phyloP scores from a whole-genome alignment of 2,888 invertebrate genomes.

The Lithophane ornitopus region DNA sequence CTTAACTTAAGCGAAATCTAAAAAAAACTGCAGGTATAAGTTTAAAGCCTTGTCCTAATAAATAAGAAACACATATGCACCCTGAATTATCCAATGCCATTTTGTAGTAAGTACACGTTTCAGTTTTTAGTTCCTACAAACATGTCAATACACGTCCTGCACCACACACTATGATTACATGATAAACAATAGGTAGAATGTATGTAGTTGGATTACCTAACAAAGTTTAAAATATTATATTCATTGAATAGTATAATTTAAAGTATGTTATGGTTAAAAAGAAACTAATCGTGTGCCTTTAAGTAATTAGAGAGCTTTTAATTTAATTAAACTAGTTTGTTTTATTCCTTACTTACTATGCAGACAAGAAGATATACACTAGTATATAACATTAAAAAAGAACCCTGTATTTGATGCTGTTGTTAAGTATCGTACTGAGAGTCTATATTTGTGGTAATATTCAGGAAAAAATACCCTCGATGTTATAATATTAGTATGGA shows the following conservation, averaged over 20 bases:
- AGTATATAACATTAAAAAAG: neutral
- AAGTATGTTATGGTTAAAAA: neutral
- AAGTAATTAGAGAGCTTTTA: neutral
- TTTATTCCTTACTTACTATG: neutral
- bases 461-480: no score
- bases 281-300: neutral
- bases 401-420: no score
- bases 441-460: no score
- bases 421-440: no score
- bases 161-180: conserved; percentile 29
- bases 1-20: neutral
- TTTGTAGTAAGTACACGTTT: conserved; percentile 29
- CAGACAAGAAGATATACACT: neutral
- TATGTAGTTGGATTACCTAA: neutral
- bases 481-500: no score
- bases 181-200: neutral
- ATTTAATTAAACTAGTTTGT: neutral
- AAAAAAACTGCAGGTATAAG: neutral
- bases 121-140: conserved; percentile 49
- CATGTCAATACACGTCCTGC: conserved; percentile 26
- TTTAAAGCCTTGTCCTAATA: conserved; percentile 6
- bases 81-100: conserved; percentile 19
- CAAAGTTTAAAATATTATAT: neutral
- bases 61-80: conserved; percentile 21
- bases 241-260: neutral